Evolutionary conservation across 2,113 vertebrate species (phyloP), one percentile per base, ranked within the genome.

Genomic region (Rhadina sibilatrix): DNA sequence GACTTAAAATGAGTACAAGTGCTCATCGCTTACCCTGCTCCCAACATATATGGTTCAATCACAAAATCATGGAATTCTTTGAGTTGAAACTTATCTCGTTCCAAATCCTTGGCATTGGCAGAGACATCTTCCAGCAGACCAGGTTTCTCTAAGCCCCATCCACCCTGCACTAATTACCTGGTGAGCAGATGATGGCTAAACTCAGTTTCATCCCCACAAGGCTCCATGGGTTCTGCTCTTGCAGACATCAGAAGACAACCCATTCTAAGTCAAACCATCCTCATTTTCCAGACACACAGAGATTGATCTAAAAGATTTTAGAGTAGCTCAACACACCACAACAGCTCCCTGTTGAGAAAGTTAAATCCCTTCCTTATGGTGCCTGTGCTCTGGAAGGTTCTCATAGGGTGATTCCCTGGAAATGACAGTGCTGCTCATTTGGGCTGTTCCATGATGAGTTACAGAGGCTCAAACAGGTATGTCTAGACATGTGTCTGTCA

Each of bases 401-500:
- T 38, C 59, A 20, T 38, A 38, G n/a, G n/a, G n/a, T n/a, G n/a
- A n/a, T 38, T 54, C 38, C 22, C 59, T 77, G 59, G 31, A 71
- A 91, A 50, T 37, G 65, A 72, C 4, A 8, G 38, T 9, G n/a
- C 60, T 74, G 78, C 65, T 85, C 33, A 0, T 57, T 53, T 44
- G n/a, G 52, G 22, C 15, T 85, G 61, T 31, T 92, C n/a, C 3
- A 1, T 23, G 52, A 74, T 4, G 11, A 82, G 9, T 11, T 27
- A 59, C 10, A 80, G 47, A n/a, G 35, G 38, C 72, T 81, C 50
- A 66, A 40, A 40, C 5, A 13, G 15, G 4, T 5, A 33, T 30
- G 42, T 50, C n/a, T 25, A 77, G n/a, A 24, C 30, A 25, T 0
- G 0, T 1, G 2, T 17, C 76, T 24, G 4, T 30, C 52, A 38